Conservation (phyloP, 2,113 vertebrate species). For the Sorex araneus region DNA sequence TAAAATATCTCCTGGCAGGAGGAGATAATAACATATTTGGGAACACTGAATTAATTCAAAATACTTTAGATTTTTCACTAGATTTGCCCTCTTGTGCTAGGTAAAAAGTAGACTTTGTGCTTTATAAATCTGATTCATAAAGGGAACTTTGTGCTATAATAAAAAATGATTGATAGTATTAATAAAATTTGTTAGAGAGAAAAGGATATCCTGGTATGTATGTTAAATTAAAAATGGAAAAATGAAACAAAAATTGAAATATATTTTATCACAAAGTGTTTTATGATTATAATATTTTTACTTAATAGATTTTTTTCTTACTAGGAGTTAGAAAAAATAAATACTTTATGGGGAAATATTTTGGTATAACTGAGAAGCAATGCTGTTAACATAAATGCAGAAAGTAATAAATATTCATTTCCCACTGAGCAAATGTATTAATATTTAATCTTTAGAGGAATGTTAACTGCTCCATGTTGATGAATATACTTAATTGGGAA, state of each 20-base stretch:
- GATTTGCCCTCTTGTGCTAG: not conserved
- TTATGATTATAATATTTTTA: conserved; percentile 43
- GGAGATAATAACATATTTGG: not conserved
- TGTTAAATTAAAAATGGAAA: conserved; percentile 33
- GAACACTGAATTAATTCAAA: not conserved
- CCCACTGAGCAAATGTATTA: not conserved
- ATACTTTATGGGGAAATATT: conserved; percentile 34
- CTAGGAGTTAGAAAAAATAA: not conserved
- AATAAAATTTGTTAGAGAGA: conserved; percentile 21
- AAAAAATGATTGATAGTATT: conserved; percentile 14
- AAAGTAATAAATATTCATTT: conserved; percentile 13
- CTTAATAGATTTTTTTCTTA: conserved; percentile 34
- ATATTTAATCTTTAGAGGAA: conserved; percentile 59
- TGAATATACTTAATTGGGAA: conserved; percentile 58
- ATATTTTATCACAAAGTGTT: conserved; percentile 38
- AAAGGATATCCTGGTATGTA: conserved; percentile 1
- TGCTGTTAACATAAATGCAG: conserved; percentile 34
- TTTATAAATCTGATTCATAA: not conserved
- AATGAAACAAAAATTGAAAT: not conserved
- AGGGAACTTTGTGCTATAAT: not conserved
- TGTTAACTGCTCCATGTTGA: conserved; percentile 20
- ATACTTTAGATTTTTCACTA: not conserved
- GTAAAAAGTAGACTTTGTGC: not conserved
- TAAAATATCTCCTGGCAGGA: not conserved
- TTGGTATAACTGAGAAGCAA: conserved; percentile 30